Evolutionary conservation across 2,113 vertebrate genomes (phyloP), one percentile per base, ranked within the genome.

Genomic region (Riparia riparia): DNA sequence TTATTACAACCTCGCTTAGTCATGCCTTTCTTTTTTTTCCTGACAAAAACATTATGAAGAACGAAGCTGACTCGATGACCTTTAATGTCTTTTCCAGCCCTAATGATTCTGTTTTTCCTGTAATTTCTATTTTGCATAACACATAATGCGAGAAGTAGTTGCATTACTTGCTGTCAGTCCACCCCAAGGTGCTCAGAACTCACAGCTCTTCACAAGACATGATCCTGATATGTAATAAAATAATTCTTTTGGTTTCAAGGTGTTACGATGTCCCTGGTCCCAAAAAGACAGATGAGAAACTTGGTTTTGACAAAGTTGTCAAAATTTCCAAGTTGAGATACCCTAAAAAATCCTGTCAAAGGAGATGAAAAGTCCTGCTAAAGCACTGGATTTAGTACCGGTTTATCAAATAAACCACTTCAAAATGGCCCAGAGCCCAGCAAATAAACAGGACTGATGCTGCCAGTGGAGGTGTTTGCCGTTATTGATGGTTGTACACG

Each of bases 31-130:
- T 28, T 74, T 69, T 73, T 73, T 68, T 47, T 28, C 29, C 26
- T 57, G 54, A 73, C 6, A 50, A 72, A 37, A 37, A 37, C 37
- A 32, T 58, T 85, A 15, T 17, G 20, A 79, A 68, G 54, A 92
- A 41, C 16, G 4, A 78, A 76, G 24, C 7, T 0, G 6, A 41
- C 44, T 83, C 0, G 0, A 10, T 68, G 13, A 47, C 69, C 18
- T 41, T 77, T 51, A 61, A 41, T 25, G 44, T 49, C 29, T 39
- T 68, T 82, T 94, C 47, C 57, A 89, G 39, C 17, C 28, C n/a
- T 34, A 56, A 81, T 63, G 11, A 34, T 63, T 22, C 14, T 24
- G 15, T 63, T 29, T 5, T 3, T 9, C 29, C 32, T 85, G 70
- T 53, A 42, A 37, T 47, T 85, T 26, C 21, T 37, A 7, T 45